Percentiles rank a stretch among this genome's conserved stretches.
Evolutionary conservation across 2,888 invertebrate genomes (phyloP).

Genomic region (Microctonus aethiopoides): DNA sequence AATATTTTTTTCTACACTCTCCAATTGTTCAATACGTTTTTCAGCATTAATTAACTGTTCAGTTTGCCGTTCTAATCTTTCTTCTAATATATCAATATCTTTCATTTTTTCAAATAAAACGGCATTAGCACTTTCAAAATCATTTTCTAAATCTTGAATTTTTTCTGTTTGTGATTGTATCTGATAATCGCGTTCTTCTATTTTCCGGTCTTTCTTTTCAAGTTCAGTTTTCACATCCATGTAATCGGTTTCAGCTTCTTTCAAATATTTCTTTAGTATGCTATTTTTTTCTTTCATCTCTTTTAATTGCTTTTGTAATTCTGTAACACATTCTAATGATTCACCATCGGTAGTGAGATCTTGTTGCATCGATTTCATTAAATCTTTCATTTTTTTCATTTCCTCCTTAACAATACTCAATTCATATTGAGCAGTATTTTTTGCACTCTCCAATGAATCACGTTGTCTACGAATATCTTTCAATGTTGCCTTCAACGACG

Average conservation of each 20-base stretch:
- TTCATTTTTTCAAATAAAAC: background rate
- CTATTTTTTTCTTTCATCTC: constrained; percentile 53
- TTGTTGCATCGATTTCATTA: constrained; percentile 49
- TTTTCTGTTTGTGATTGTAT: background rate
- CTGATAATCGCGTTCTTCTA: constrained; percentile 42
- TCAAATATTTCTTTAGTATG: constrained; percentile 55
- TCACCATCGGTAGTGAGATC: constrained; percentile 43
- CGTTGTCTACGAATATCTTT: constrained; percentile 49
- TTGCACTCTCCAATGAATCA: constrained; percentile 48
- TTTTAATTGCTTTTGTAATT: constrained; percentile 50
- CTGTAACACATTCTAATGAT: constrained; percentile 45
- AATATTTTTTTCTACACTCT: background rate
- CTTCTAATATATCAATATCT: constrained; percentile 44
- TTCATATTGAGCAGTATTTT: constrained; percentile 52
- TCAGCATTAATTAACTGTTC: background rate
- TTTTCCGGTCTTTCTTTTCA: constrained; percentile 33
- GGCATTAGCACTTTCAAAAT: constrained; percentile 47
- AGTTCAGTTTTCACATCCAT: constrained; percentile 49
- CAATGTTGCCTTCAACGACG: constrained; percentile 46
- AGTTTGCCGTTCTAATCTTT: constrained; percentile 45
- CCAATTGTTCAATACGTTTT: constrained; percentile 7
- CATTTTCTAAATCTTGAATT: constrained; percentile 52
- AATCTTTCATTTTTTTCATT: constrained; percentile 45
- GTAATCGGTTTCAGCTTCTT: constrained; percentile 63
- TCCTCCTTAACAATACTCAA: constrained; percentile 51